phyloP scores from a whole-genome alignment of 2,888 invertebrate genomes.

The Stenoptilia bipunctidactyla region DNA sequence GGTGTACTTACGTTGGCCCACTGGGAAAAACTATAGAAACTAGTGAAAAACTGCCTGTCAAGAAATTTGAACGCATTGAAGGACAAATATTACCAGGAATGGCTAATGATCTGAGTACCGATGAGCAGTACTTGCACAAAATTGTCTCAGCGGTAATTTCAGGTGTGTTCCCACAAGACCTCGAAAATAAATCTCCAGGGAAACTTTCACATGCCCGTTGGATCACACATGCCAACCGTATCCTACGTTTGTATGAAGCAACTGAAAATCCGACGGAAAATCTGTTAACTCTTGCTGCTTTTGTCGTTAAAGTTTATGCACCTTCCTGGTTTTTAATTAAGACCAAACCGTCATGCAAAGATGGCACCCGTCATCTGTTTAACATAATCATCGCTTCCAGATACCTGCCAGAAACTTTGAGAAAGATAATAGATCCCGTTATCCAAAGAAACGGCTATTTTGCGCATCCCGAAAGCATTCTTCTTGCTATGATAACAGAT shows the following conservation, averaged over 20 bases:
- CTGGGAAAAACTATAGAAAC: slow-evolving; percentile 18
- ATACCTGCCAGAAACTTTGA: slow-evolving; percentile 7
- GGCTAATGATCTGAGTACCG: slow-evolving; percentile 11
- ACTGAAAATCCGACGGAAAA: slow-evolving; percentile 4
- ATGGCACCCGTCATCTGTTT: slow-evolving; percentile 15
- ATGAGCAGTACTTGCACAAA: slow-evolving; percentile 11
- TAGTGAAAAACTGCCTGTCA: slow-evolving; percentile 7
- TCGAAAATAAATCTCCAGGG: slow-evolving; percentile 14
- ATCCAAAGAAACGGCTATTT: slow-evolving; percentile 17
- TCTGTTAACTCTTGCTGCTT: slow-evolving; percentile 3
- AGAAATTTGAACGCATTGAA: background rate
- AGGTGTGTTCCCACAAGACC: slow-evolving; percentile 8
- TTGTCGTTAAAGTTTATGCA: slow-evolving; percentile 12
- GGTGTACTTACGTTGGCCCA: slow-evolving; percentile 19
- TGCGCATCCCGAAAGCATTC: slow-evolving; percentile 22
- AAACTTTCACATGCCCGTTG: slow-evolving; percentile 16
- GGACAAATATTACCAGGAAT: background rate
- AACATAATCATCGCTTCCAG: slow-evolving; percentile 16
- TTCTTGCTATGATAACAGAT: slow-evolving; percentile 18
- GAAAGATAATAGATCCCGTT: slow-evolving; percentile 11
- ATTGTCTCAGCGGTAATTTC: slow-evolving; percentile 7
- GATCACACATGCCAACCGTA: slow-evolving; percentile 17
- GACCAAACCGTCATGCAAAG: slow-evolving; percentile 6
- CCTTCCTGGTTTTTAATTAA: slow-evolving; percentile 14
- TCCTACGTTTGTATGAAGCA: slow-evolving; percentile 11